Evolutionary conservation across 2,888 invertebrate genomes (phyloP), one percentile per base, ranked within the genome.

Genomic region (Phorcus lineatus): DNA sequence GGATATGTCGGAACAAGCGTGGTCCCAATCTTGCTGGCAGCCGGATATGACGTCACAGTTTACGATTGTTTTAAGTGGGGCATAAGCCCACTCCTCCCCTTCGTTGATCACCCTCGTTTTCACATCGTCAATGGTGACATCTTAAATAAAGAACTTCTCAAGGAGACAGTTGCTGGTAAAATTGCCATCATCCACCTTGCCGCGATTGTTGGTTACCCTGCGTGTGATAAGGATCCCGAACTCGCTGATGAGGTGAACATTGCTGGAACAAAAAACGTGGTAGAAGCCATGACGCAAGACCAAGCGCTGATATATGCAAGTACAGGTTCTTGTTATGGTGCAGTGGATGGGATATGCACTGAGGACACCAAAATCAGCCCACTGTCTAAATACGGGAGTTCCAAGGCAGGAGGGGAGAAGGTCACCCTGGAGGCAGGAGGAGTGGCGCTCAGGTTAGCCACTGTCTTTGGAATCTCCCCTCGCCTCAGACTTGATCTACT

Each of bases 301-400:
- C 93, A 92, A 82, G 89, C 88, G 17, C 24, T 93, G 22, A 85
- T 93, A 4, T 93, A 92, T 83, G 91, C 93, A 9, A 89, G 89
- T 81, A 92, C 93, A 4, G 93, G 93, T 0, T 93, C 93, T 0
- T 93, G 93, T 78, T 93, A 93, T 81, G 93, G 93, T 0, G 91
- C 92, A 11, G 90, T 93, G 0, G 88, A 90, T 24, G 92, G 91
- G 0, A 66, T 92, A 0, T 93, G 93, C 80, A 89, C 91, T 9
- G 93, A 93, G 84, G 90, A 91, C 67, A 93, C 92, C 0, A 85
- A 84, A 7, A 91, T 93, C 79, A 90, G 90, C 74, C 93, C 93
- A 0, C 84, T 93, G 0, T 92, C 92, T 4, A 83, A 92, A 36
- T 93, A 93, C 81, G 93, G 93, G 7, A 85, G 88, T 24, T 92